phyloP scores from a whole-genome alignment of 2,113 vertebrate genomes.

The Penelope pileata region DNA sequence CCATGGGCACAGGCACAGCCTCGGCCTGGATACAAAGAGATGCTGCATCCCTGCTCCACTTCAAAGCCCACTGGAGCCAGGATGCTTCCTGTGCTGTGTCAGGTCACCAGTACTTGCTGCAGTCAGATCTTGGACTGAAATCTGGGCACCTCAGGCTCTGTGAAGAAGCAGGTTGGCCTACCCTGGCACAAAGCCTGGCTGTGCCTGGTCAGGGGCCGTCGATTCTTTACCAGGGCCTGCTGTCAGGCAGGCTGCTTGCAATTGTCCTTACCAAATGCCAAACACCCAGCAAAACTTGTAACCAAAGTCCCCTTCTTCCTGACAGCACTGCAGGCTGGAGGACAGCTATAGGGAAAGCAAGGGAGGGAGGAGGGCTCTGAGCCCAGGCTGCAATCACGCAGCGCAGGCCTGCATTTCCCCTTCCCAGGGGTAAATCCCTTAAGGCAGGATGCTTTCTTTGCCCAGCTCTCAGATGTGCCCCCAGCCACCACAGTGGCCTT shows the following conservation, averaged over 20 bases:
- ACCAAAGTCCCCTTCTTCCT: neutral
- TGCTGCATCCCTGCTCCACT: fast-evolving
- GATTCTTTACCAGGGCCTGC: neutral
- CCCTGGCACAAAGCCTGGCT: fast-evolving
- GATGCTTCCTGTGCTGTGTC: fast-evolving
- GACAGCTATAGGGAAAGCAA: neutral
- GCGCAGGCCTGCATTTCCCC: fast-evolving
- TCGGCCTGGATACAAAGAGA: neutral
- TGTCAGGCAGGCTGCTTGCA: neutral
- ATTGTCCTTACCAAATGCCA: neutral
- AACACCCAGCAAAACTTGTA: neutral
- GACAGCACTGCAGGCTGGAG: neutral
- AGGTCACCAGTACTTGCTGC: neutral
- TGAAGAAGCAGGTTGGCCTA: neutral
- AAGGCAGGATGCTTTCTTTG: neutral
- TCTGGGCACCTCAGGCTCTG: neutral
- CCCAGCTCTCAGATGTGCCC: neutral
- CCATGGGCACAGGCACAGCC: neutral
- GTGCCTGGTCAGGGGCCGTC: neutral
- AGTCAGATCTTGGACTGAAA: neutral
- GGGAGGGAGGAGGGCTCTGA: neutral
- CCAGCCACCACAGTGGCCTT: neutral
- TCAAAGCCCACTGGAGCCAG: fast-evolving
- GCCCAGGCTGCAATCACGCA: neutral
- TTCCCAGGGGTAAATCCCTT: neutral